Base-by-base conservation (phyloP, 2,797 vertebrate genomes). In the Gymnothorax reevesii region DNA sequence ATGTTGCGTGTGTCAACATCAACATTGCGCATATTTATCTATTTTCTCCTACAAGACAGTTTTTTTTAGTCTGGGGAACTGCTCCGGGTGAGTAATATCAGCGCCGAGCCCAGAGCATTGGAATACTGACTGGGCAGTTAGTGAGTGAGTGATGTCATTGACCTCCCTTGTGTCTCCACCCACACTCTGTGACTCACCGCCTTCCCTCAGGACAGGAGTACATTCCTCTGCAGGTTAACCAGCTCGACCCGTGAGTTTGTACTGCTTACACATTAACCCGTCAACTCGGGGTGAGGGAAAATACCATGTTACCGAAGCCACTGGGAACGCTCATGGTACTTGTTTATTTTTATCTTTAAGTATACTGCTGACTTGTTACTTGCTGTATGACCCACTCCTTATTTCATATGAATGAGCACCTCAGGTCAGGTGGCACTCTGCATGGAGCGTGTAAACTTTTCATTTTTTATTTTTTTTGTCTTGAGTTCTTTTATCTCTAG, bases 291-390 rank as follows among this genome's bases (percentile, higher is more conserved):
- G 12, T 20, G 88, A 54, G 84, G 86, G 88, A 90, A 42, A 90
- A 94, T 94, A 94, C 89, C 91, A 92, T 57, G 90, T 91, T 85
- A 33, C 71, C 94, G 93, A 95, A 92, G 90, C 95, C 92, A 94
- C 89, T 89, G 87, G 88, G 86, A 49, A 73, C 12, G 10, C 8
- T 83, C n/a, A 57, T 86, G 84, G 9, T 27, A 77, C 52, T 7
- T 66, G 49, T 20, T 60, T 85, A 57, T 33, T 49, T 54, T 42
- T 13, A 17, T 10, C 9, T 49, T 75, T 13, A 0, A 12, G 4
- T 12, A 7, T 27, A 25, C 27, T 33, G n/a, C 69, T 15, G 73
- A 42, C 20, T 25, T 25, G 5, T 4, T 54, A 13, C 55, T 59
- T 15, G 25, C 55, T 25, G 57, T 12, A 60, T 22, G 42, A 79